Evolutionary conservation across 2,113 vertebrate species (phyloP), one percentile per base, ranked within the genome.

Genomic region (Fregetta grallaria): DNA sequence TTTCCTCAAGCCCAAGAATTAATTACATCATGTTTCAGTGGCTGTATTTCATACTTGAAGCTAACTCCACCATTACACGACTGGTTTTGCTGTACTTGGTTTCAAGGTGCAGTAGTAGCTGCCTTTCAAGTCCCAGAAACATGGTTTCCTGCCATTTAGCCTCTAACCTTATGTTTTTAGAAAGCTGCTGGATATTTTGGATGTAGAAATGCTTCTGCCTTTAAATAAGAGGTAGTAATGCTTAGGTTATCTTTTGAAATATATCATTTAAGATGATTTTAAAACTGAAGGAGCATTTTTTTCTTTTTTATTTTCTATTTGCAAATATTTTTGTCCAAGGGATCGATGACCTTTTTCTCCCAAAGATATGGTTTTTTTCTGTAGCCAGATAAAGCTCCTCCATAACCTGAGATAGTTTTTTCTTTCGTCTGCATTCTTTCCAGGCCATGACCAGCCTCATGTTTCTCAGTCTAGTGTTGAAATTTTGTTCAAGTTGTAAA

Each of bases 1-100:
- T 85, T 88, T 96, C 70, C 77, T 78, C 70, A 52, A 96, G 84
- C 87, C 74, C 62, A 76, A 72, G 84, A 90, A 96, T 96, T 96
- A 91, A 95, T 96, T 85, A 68, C 93, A 68, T 78, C 76, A 11
- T n/a, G 66, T 96, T 89, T 90, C 87, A 75, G 87, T 44, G 84
- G 34, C 90, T 94, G 66, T 44, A 40, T 68, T 85, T 96, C 84
- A 34, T 68, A 26, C 47, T 23, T 26, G 70, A 61, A 76, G 53
- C 53, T 56, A 79, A 66, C 36, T 76, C 58, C 62, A 65, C 36
- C 45, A n/a, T 75, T 62, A 10, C 1, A 2, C 15, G 36, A 19
- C 84, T 82, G 65, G 6, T 65, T 90, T 72, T 72, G 49, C 91
- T 75, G 20, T 56, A 15, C 45, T 63, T 15, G 5, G 13, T 80